These are phyloP conservation scores for Petrophora chlorosata DNA, from an alignment of 2,888 invertebrate species.

Conservation along the genomic window DNA sequence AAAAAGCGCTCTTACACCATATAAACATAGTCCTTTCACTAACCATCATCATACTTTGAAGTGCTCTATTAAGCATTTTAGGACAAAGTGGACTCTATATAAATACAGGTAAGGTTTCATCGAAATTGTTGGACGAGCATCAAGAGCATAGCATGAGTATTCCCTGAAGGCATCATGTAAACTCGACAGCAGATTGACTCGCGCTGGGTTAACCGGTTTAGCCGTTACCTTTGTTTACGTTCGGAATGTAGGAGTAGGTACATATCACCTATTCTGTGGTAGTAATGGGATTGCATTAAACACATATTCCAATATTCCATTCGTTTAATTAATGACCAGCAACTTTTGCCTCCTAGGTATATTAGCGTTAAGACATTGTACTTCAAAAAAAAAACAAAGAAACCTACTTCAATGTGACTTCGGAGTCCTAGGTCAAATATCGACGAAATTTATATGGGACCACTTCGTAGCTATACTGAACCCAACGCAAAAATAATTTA, in stretches of 20 bases:
- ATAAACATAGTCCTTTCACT: no score
- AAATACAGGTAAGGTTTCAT: background rate
- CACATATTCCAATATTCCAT: background rate
- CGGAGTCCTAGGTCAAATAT: no score
- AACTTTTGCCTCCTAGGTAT: no score
- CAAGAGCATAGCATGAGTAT: slow-evolving; percentile 6
- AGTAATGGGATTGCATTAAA: slow-evolving; percentile 18
- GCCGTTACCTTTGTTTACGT: slow-evolving; percentile 34
- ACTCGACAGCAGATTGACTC: slow-evolving; percentile 67
- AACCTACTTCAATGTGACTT: no score
- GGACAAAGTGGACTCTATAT: background rate
- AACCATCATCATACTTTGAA: background rate
- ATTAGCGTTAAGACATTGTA: no score
- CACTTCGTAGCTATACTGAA: no score
- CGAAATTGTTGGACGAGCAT: background rate
- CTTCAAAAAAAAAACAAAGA: no score
- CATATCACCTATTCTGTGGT: slow-evolving; percentile 15
- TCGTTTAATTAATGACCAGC: no score
- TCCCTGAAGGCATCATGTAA: slow-evolving; percentile 43
- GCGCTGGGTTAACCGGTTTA: slow-evolving; percentile 49
- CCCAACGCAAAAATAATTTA: no score
- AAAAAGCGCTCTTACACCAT: no score
- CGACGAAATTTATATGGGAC: no score
- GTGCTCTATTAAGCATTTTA: background rate
- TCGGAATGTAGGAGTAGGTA: slow-evolving; percentile 1